Evolutionary conservation across 2,888 invertebrate genomes (phyloP), one percentile per base, ranked within the genome.

Genomic region (Thyatira batis): DNA sequence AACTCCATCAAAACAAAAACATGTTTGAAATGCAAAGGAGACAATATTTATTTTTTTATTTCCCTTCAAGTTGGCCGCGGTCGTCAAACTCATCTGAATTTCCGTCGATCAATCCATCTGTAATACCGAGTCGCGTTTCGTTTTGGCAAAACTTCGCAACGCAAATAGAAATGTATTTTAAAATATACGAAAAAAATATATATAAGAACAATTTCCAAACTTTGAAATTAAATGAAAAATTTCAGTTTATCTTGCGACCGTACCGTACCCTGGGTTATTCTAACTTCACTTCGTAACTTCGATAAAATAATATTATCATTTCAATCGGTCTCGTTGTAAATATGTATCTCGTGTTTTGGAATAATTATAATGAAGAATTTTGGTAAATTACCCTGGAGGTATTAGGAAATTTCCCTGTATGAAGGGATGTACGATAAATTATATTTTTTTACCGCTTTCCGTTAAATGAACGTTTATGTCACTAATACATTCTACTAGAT

Each of bases 221-320:
- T 82, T 82, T 85, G 84, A 83, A 79, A 74, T 67, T 76, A 66
- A 72, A 78, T 71, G 78, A 77, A 76, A 78, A 78, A 82, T 81
- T 71, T 61, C 71, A 79, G 85, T 86, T 85, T 84, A 78, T 84
- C 78, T 84, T 80, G 69, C 71, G 74, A 71, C 70, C 71, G 65
- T 63, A 71, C 65, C 63, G 65, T n/a, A n/a, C 68, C 63, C 64
- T 60, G 61, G 63, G 68, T 63, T 54, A 62, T 53, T 64, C 57
- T 63, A 48, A 48, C 48, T 48, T 48, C 20, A 5, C 39, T 27
- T 46, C 48, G 65, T 73, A 77, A 83, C 80, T 84, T 76, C 63
- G 72, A 73, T 76, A 65, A 75, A 84, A 84, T 80, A 87, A 84
- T 82, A 85, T 86, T 85, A 84, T 84, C 81, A 76, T 80, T 81